phyloP scores from a whole-genome alignment of 2,888 invertebrate genomes.

The Pyrgus malvae region DNA sequence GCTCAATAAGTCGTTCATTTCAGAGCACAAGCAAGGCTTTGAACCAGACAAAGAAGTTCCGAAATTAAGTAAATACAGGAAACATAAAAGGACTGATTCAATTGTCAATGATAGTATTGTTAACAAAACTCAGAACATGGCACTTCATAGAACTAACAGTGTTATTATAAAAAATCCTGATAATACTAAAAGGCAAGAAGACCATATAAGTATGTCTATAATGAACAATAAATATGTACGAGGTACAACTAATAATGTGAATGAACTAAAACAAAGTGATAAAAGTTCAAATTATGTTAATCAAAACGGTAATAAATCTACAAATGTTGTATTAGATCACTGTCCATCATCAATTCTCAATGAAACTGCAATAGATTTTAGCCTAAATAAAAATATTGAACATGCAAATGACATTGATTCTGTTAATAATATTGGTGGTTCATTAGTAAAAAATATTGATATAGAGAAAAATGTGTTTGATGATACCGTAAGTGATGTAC shows the following conservation, averaged over 20 bases:
- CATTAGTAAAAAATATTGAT: background rate
- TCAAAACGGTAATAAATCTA: constrained; percentile 37
- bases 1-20: constrained; percentile 30
- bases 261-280: background rate
- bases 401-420: constrained; percentile 29
- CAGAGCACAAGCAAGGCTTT: constrained; percentile 35
- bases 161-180: constrained; percentile 78
- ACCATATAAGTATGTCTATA: constrained; percentile 19
- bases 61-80: constrained; percentile 70
- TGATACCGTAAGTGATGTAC: background rate
- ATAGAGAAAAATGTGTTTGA: background rate
- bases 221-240: background rate
- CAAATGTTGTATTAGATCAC: background rate
- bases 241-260: background rate
- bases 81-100: constrained; percentile 46
- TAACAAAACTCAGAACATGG: constrained; percentile 35
- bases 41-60: constrained; percentile 54
- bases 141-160: constrained; percentile 60
- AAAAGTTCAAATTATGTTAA: background rate
- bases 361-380: constrained; percentile 57
- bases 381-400: constrained; percentile 49
- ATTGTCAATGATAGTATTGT: constrained; percentile 37
- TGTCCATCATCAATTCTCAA: background rate
- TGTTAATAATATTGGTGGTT: constrained; percentile 30
- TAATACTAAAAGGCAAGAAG: constrained; percentile 51